These are phyloP conservation scores for Xenopus borealis DNA, from an alignment of 2,113 vertebrate species.

Conservation along the genomic window DNA sequence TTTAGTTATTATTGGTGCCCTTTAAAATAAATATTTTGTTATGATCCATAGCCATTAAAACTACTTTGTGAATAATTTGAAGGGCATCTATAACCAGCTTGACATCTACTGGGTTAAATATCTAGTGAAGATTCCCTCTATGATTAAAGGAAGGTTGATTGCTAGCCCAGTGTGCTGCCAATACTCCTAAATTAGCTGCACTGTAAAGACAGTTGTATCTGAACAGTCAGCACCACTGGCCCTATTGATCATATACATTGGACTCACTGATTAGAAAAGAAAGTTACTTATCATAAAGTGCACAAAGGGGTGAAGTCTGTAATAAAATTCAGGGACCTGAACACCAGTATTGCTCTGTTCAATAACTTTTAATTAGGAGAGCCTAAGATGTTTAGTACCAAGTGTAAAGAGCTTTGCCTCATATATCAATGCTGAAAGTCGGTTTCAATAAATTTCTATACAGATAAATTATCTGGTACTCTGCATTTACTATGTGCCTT, in stretches of 20 bases:
- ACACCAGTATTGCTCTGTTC: neutral
- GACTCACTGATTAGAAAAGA: constrained; percentile 23
- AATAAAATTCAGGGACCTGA: constrained; percentile 8
- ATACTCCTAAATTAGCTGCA: constrained; percentile 18
- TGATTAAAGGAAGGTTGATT: too few relatives aligned
- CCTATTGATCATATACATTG: constrained; percentile 14
- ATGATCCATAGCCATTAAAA: too few relatives aligned
- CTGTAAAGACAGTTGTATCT: constrained; percentile 9
- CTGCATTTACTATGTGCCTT: neutral
- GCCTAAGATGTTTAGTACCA: constrained; percentile 6
- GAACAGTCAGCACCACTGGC: neutral
- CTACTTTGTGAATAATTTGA: too few relatives aligned
- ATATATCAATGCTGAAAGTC: constrained; percentile 31
- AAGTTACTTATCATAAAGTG: constrained; percentile 17
- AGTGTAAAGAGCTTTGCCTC: constrained; percentile 19
- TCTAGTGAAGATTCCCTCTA: too few relatives aligned
- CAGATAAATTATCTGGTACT: constrained; percentile 11
- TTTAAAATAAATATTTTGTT: too few relatives aligned
- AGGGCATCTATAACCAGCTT: too few relatives aligned
- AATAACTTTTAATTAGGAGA: constrained; percentile 33
- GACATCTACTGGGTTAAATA: too few relatives aligned
- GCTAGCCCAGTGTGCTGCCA: neutral
- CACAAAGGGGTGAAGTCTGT: neutral
- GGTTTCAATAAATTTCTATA: constrained; percentile 14
- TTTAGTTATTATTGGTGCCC: too few relatives aligned